These are phyloP conservation scores for Iselma pallidipennis DNA, from an alignment of 2,888 invertebrate genomes.

Conservation along the genomic window DNA sequence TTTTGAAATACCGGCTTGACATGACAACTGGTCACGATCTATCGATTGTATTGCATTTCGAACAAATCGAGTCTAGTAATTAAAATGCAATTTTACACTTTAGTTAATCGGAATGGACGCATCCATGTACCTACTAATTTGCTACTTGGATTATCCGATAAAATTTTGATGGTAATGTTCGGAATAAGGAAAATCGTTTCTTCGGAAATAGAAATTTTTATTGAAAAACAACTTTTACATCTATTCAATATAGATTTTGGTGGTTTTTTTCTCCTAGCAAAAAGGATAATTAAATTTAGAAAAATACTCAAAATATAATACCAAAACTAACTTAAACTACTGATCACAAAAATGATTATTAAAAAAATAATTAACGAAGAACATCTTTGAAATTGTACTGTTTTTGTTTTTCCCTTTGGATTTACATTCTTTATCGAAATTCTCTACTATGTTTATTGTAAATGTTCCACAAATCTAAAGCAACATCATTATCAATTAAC, in stretches of 20 bases:
- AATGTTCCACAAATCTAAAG: conserved; percentile 18
- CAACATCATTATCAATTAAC: conserved; percentile 32
- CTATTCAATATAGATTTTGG: not conserved
- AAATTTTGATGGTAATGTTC: not conserved
- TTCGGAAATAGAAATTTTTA: not conserved
- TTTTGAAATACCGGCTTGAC: conserved; percentile 8
- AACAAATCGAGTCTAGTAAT: not conserved
- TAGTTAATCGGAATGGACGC: not conserved
- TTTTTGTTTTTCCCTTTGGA: too few relatives aligned
- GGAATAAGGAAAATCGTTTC: not conserved
- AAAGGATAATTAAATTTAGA: not conserved
- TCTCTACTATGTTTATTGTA: not conserved
- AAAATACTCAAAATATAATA: not conserved
- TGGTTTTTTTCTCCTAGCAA: not conserved
- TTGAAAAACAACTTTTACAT: not conserved
- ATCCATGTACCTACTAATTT: not conserved
- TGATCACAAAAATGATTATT: not conserved
- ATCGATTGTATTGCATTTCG: not conserved
- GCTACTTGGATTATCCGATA: too few relatives aligned
- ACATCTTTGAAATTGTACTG: too few relatives aligned
- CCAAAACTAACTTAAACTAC: not conserved
- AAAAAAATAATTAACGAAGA: too few relatives aligned
- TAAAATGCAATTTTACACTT: conserved; percentile 9
- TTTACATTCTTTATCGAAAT: too few relatives aligned
- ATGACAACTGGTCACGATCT: conserved; percentile 8